These are phyloP conservation scores for Hozukius guyotensis DNA, from an alignment of 2,797 vertebrate genomes.

Conservation along the genomic window DNA sequence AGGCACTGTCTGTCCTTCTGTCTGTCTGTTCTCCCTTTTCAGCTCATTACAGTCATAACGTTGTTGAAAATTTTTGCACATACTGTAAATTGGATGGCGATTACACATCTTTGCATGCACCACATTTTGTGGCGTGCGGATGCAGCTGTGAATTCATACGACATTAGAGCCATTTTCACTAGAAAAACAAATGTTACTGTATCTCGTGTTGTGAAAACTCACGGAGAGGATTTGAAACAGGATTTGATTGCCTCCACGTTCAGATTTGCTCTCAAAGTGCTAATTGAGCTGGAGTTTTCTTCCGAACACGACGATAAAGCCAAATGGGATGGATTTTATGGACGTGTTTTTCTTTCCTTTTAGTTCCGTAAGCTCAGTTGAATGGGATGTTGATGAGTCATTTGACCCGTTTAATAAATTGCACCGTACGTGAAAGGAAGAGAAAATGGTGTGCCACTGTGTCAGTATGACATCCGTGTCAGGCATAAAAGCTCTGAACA, in stretches of 20 bases:
- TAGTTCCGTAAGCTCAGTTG: neutral
- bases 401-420: constrained; percentile 19
- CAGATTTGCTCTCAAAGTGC: constrained; percentile 45
- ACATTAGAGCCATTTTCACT: neutral
- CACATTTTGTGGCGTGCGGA: neutral
- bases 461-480: neutral
- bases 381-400: constrained; percentile 12
- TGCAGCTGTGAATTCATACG: neutral
- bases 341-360: constrained; percentile 3
- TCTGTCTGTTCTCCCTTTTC: neutral
- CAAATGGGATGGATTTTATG: constrained; percentile 42
- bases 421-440: neutral
- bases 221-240: neutral
- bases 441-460: neutral
- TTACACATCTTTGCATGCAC: neutral
- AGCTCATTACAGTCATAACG: neutral
- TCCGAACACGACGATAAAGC: constrained; percentile 30
- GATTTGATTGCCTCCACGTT: constrained; percentile 55
- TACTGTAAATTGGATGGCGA: neutral
- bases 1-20: neutral
- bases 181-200: neutral
- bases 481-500: neutral
- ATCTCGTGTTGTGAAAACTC: constrained; percentile 3
- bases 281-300: constrained; percentile 47
- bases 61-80: neutral